These are phyloP conservation scores for Tupaia chinensis DNA, from an alignment of 2,113 vertebrate species.

Conservation along the genomic window DNA sequence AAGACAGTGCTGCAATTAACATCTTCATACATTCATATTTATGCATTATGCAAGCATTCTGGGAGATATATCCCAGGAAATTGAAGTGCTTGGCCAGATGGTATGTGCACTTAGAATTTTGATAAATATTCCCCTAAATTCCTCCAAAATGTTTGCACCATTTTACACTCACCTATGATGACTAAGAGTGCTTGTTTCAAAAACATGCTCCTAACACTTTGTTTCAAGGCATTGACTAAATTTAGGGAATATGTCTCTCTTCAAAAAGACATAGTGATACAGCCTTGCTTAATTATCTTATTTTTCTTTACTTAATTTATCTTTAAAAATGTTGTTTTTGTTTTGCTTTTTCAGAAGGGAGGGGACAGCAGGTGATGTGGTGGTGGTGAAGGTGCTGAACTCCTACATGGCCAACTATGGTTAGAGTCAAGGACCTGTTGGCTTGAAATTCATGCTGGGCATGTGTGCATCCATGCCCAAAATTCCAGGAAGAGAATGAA, in stretches of 20 bases:
- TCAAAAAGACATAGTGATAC: neutral
- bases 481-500: too few relatives aligned
- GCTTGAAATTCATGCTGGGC: too few relatives aligned
- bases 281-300: neutral
- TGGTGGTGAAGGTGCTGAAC: too few relatives aligned
- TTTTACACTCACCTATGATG: neutral
- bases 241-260: neutral
- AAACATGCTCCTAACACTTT: neutral
- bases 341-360: too few relatives aligned
- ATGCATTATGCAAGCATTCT: neutral
- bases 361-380: too few relatives aligned
- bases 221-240: neutral
- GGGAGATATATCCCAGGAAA: neutral
- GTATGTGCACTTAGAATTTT: slow-evolving; percentile 8
- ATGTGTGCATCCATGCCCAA: too few relatives aligned
- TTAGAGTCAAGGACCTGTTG: too few relatives aligned
- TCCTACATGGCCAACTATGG: too few relatives aligned
- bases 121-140: slow-evolving; percentile 30
- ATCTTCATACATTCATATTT: slow-evolving; percentile 2
- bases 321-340: neutral
- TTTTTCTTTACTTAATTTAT: slow-evolving; percentile 37
- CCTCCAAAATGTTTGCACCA: neutral
- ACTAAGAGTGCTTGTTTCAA: neutral
- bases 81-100: slow-evolving; percentile 38
- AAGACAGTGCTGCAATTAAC: neutral